phyloP scores from a whole-genome alignment of 1,140 invertebrate species.

The Caenorhabditis remanei region DNA sequence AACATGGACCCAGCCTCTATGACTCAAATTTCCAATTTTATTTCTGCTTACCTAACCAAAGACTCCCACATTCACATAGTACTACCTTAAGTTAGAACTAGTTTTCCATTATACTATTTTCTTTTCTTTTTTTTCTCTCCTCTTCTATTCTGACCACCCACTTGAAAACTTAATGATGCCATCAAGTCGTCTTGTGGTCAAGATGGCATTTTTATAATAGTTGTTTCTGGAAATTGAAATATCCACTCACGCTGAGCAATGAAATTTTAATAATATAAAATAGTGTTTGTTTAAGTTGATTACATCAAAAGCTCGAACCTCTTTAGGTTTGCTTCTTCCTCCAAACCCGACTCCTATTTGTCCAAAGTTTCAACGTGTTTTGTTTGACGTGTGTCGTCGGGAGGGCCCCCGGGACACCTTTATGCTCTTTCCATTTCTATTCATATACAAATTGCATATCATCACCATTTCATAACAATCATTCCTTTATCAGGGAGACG shows the following conservation, averaged over 20 bases:
- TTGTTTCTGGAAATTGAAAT: neutral
- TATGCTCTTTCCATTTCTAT: constrained; percentile 9
- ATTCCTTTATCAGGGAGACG: constrained; percentile 29
- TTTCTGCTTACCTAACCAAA: neutral
- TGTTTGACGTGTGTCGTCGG: constrained; percentile 43
- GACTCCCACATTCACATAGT: constrained; percentile 5
- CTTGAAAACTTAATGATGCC: constrained; percentile 41
- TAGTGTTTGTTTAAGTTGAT: constrained; percentile 1
- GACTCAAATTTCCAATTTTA: constrained; percentile 33
- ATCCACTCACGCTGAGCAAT: no score
- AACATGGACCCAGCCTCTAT: neutral
- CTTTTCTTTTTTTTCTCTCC: neutral
- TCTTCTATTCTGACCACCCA: constrained; percentile 1
- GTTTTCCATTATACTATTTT: constrained; percentile 28
- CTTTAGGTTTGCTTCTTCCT: neutral
- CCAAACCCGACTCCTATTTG: neutral
- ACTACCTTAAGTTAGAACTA: constrained; percentile 6
- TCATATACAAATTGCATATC: constrained; percentile 56
- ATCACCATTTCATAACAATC: constrained; percentile 34
- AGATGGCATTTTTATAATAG: neutral
- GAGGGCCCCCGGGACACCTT: constrained; percentile 14
- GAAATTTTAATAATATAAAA: neutral
- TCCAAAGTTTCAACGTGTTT: constrained; percentile 52
- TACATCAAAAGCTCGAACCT: constrained; percentile 8
- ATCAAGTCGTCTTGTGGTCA: constrained; percentile 3